Percentiles rank a stretch among this genome's conserved stretches.
Evolutionary conservation across 2,113 vertebrate genomes (phyloP).

Genomic region (Clarias magur): DNA sequence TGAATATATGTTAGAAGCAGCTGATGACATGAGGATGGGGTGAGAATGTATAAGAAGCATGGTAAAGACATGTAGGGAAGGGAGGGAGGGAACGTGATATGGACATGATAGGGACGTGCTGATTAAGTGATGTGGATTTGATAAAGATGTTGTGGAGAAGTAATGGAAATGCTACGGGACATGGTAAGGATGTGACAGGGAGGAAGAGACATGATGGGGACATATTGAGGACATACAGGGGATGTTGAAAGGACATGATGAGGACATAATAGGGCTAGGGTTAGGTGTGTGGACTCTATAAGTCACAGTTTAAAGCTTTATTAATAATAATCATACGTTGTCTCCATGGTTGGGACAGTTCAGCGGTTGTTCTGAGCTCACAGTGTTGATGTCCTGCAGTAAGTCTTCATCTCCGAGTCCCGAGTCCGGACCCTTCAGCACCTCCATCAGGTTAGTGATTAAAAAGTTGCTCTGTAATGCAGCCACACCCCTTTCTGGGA

Average conservation of each 20-base stretch:
- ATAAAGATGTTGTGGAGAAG: neutral
- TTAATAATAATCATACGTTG: constrained; percentile 78
- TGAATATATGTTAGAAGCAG: no score
- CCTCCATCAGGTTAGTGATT: constrained; percentile 99
- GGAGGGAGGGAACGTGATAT: neutral
- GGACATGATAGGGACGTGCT: neutral
- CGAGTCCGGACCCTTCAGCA: constrained; percentile 87
- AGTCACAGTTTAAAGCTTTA: neutral
- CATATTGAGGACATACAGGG: neutral
- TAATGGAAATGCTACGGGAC: neutral
- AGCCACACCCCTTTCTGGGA: constrained; percentile 96
- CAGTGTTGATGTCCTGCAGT: constrained; percentile 81
- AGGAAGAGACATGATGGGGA: neutral
- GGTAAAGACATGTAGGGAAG: neutral
- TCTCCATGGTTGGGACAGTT: constrained; percentile 91
- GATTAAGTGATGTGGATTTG: neutral
- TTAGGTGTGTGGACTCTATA: neutral
- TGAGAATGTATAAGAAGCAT: neutral
- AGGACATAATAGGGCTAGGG: neutral
- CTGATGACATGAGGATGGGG: neutral
- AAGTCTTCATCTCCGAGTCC: constrained; percentile 80
- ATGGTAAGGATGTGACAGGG: neutral
- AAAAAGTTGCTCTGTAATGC: constrained; percentile 98
- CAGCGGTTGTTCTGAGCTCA: constrained; percentile 84
- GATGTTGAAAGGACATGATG: neutral